Conservation (phyloP, 2,888 invertebrate species). For the Operophtera brumata region DNA sequence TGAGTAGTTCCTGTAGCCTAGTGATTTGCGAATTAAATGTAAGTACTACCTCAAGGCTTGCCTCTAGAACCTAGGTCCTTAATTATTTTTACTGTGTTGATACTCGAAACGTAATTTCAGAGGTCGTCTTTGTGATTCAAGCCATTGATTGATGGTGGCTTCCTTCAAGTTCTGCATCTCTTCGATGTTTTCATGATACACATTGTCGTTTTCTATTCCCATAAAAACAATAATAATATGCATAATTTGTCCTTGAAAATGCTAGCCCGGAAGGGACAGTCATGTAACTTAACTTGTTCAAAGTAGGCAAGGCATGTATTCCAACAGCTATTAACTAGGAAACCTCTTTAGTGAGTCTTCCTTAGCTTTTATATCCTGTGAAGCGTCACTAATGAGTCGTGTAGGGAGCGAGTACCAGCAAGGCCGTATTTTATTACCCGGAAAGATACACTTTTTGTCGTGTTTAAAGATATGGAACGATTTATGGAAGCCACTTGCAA, state of each 20-base stretch:
- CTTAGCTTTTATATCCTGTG: constrained; percentile 17
- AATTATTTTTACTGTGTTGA: background rate
- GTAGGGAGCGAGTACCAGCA: constrained; percentile 29
- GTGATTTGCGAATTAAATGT: background rate
- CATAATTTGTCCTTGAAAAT: too few species aligned
- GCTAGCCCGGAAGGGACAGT: background rate
- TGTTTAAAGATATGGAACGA: constrained; percentile 23
- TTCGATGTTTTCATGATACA: too few species aligned
- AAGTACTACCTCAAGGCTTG: constrained; percentile 8
- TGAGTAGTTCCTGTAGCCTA: background rate
- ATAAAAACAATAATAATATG: too few species aligned
- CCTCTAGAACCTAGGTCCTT: background rate
- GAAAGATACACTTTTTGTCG: constrained; percentile 33
- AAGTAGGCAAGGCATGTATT: too few species aligned
- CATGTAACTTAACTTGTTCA: constrained; percentile 9
- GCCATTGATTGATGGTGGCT: too few species aligned
- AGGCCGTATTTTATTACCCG: constrained; percentile 36
- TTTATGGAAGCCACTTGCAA: constrained; percentile 18
- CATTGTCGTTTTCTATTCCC: too few species aligned
- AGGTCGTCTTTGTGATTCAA: background rate
- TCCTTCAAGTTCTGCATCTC: too few species aligned
- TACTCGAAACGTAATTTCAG: background rate
- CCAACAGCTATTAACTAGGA: constrained; percentile 8
- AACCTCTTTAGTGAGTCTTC: constrained; percentile 2
- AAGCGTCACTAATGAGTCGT: constrained; percentile 31